A percentile compares a stretch with the other conserved stretches of the same genome.
Conservation (phyloP, 2,113 vertebrate genomes). For the Cinclus mexicanus region DNA sequence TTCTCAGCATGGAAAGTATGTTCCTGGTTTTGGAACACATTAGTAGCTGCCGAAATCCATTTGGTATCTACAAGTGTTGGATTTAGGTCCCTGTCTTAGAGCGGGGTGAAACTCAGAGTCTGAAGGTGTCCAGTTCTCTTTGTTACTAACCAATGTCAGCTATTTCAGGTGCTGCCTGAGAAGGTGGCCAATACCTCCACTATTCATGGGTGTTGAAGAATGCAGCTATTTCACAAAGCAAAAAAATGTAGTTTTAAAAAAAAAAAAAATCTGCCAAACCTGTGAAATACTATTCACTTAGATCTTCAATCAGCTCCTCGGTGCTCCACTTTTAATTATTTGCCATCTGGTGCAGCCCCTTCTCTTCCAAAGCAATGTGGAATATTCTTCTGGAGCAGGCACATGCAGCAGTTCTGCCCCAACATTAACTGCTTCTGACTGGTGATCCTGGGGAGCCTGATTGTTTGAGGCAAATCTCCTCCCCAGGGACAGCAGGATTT, state of each 20-base stretch:
- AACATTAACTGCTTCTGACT: not conserved
- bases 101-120: not conserved
- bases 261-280: not conserved
- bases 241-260: not conserved
- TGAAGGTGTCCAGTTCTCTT: not conserved
- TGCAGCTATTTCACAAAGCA: not conserved
- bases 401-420: not conserved
- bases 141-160: not conserved
- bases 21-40: not conserved
- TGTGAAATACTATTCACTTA: not conserved
- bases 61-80: not conserved
- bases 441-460: not conserved
- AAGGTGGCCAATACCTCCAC: not conserved
- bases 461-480: slow-evolving; percentile 4
- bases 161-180: not conserved
- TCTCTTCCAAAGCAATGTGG: not conserved
- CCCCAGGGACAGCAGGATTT: slow-evolving; percentile 14
- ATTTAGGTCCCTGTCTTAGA: not conserved
- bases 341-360: slow-evolving; percentile 18
- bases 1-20: not conserved
- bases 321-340: slow-evolving; percentile 1
- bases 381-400: not conserved
- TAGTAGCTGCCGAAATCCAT: not conserved
- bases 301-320: not conserved
- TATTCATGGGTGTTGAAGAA: not conserved